Percentiles rank a stretch among this genome's conserved stretches.
Conservation (phyloP, 1,140 invertebrate genomes). For the Aphis craccivora region DNA sequence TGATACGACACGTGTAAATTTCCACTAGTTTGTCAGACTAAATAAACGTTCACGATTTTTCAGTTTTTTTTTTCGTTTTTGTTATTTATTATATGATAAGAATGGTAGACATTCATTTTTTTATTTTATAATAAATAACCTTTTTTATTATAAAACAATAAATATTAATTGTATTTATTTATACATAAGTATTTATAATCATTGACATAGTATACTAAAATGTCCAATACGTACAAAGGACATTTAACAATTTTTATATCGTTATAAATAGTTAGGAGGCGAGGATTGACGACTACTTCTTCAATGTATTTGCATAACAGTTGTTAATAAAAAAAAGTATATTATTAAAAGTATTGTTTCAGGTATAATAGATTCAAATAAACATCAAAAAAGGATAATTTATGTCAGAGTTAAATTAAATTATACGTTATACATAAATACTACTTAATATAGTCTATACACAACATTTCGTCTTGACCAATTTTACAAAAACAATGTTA, state of each 20-base stretch:
- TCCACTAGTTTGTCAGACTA: not conserved
- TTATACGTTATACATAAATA: not conserved
- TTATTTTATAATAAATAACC: not conserved
- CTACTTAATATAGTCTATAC: too few relatives aligned
- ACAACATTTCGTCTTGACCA: too few relatives aligned
- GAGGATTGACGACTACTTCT: too few relatives aligned
- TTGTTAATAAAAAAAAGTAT: not conserved
- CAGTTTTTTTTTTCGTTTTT: not conserved
- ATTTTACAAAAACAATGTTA: not conserved
- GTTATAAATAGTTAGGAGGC: not conserved
- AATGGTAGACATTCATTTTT: not conserved
- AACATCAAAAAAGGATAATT: not conserved
- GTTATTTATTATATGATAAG: not conserved
- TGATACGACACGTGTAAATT: not conserved
- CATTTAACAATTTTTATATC: too few relatives aligned
- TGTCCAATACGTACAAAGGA: too few relatives aligned
- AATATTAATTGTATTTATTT: not conserved
- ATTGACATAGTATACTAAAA: too few relatives aligned
- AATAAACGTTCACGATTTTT: not conserved
- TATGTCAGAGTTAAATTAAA: not conserved
- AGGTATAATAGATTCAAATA: not conserved
- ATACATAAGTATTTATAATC: too few relatives aligned
- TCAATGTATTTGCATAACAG: not conserved
- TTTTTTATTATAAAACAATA: not conserved
- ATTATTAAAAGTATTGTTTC: not conserved